Evolutionary conservation across 2,113 vertebrate species (phyloP).

Genomic region (Tenrec ecaudatus): DNA sequence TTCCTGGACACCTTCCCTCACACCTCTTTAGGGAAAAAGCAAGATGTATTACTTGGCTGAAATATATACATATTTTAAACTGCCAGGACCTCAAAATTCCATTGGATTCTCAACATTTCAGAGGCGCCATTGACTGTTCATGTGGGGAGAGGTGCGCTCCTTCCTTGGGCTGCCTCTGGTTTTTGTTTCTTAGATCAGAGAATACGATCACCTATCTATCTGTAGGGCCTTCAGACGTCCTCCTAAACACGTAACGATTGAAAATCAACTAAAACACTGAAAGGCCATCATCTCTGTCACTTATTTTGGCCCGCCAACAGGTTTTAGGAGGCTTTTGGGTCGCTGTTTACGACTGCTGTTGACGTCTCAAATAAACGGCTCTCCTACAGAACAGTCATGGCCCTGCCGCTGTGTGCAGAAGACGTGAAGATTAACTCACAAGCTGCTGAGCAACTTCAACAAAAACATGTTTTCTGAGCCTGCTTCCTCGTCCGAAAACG

Average conservation of each 20-base stretch:
- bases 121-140: neutral
- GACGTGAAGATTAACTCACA: constrained; percentile 14
- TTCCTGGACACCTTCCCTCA: neutral
- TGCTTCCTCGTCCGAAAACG: neutral
- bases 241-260: neutral
- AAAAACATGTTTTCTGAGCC: constrained; percentile 3
- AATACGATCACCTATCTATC: neutral
- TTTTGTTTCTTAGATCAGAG: constrained; percentile 13
- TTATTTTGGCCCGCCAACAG: constrained; percentile 18
- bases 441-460: neutral
- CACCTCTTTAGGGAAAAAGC: constrained; percentile 21
- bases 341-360: neutral
- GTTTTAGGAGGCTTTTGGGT: neutral
- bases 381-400: constrained; percentile 21
- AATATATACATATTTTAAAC: neutral
- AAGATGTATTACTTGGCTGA: constrained; percentile 13
- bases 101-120: neutral
- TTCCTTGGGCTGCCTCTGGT: neutral
- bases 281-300: neutral
- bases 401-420: neutral
- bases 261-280: constrained; percentile 35
- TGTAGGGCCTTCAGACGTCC: neutral
- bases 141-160: too few species aligned
- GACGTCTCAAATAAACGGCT: constrained; percentile 23
- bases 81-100: neutral